Conservation (phyloP, 1,140 invertebrate genomes). For the Caerostris extrusa region DNA sequence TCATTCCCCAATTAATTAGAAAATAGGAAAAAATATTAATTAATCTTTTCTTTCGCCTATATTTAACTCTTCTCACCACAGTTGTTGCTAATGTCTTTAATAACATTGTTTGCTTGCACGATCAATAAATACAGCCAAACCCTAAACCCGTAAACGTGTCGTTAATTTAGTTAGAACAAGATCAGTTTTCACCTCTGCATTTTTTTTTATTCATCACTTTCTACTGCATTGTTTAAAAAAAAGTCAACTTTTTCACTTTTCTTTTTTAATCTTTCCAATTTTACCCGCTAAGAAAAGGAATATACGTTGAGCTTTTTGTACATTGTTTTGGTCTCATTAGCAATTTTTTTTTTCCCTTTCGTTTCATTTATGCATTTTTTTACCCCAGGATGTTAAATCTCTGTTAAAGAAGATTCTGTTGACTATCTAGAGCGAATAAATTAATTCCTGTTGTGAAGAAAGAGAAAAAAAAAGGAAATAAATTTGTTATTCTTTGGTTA, state of each 20-base stretch:
- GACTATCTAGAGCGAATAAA: not conserved
- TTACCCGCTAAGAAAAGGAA: no score
- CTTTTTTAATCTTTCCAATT: no score
- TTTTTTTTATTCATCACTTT: not conserved
- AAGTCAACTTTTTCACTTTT: not conserved
- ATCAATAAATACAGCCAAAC: not conserved
- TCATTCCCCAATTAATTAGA: not conserved
- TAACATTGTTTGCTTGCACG: slow-evolving; percentile 8
- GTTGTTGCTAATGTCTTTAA: slow-evolving; percentile 27
- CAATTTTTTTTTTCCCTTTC: not conserved
- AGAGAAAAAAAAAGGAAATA: no score
- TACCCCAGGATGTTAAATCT: not conserved
- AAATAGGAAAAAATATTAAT: slow-evolving; percentile 16
- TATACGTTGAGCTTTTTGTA: no score
- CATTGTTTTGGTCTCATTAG: no score
- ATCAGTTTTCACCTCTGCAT: not conserved
- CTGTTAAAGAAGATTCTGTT: not conserved
- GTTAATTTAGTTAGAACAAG: slow-evolving; percentile 54
- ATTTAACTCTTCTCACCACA: slow-evolving; percentile 34
- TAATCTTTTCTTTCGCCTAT: not conserved
- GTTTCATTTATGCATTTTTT: no score
- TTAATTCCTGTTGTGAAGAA: not conserved
- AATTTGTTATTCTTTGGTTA: no score
- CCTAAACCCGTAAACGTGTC: slow-evolving; percentile 39
- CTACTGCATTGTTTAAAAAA: not conserved